Percentiles rank a stretch among this genome's conserved stretches.
phyloP scores from a whole-genome alignment of 2,113 vertebrate genomes.

The Rallus limicola region DNA sequence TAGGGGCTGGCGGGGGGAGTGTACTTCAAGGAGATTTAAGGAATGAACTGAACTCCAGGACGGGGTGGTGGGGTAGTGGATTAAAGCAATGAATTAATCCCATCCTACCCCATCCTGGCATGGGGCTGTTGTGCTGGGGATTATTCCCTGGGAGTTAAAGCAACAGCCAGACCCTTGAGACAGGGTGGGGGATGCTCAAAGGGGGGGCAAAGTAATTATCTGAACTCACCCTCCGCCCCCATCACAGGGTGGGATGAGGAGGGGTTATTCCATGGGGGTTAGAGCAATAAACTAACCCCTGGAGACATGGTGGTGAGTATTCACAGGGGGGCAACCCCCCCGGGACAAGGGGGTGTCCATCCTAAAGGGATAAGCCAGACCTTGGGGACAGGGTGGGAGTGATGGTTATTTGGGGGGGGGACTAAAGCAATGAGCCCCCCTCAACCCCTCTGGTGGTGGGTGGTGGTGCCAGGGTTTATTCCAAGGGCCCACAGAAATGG shows the following conservation, averaged over 20 bases:
- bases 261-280: not conserved
- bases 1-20: no score
- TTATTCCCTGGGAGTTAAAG: not conserved
- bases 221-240: no score
- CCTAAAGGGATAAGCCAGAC: not conserved
- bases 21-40: not conserved
- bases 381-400: not conserved
- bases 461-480: not conserved
- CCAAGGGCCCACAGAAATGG: not conserved
- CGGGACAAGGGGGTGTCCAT: not conserved
- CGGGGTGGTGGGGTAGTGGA: not conserved
- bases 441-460: rapidly evolving
- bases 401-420: not conserved
- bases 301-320: not conserved
- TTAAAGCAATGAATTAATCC: not conserved
- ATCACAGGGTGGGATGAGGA: no score
- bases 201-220: not conserved
- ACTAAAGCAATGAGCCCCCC: not conserved
- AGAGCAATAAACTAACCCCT: not conserved
- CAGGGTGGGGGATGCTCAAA: no score
- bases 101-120: not conserved
- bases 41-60: not conserved
- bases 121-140: not conserved
- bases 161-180: not conserved
- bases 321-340: not conserved